phyloP scores from a whole-genome alignment of 2,888 invertebrate species.

The Patella caerulea region DNA sequence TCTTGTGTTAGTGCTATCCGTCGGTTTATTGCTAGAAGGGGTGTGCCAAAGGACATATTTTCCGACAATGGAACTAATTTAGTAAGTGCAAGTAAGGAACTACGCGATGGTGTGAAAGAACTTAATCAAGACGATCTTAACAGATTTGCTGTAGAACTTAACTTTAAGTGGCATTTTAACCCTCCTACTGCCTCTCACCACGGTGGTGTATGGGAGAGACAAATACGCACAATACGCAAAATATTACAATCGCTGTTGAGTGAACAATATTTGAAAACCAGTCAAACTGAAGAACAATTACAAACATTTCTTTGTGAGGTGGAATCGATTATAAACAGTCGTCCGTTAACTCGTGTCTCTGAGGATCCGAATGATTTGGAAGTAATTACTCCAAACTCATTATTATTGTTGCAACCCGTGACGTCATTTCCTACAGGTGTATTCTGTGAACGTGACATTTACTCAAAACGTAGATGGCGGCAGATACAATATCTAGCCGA shows the following conservation, averaged over 20 bases:
- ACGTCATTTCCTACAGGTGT: slow-evolving; percentile 12
- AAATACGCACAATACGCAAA: background rate
- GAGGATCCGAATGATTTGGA: slow-evolving; percentile 28
- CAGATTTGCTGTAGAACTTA: background rate
- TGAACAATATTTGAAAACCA: background rate
- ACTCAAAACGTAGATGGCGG: slow-evolving; percentile 19
- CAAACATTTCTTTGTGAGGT: slow-evolving; percentile 37
- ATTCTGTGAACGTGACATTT: slow-evolving; percentile 17
- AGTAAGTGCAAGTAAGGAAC: slow-evolving; percentile 12
- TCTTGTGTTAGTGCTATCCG: background rate
- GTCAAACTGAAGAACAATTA: slow-evolving; percentile 29
- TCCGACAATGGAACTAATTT: slow-evolving; percentile 13
- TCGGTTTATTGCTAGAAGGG: background rate
- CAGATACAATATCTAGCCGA: slow-evolving; percentile 16
- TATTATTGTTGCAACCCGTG: slow-evolving; percentile 20
- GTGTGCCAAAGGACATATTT: slow-evolving; percentile 5
- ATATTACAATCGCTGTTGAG: background rate
- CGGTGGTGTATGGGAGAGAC: slow-evolving; percentile 17
- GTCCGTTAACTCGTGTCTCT: slow-evolving; percentile 33
- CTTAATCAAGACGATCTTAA: background rate
- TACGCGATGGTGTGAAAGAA: slow-evolving; percentile 8
- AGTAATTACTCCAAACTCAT: slow-evolving; percentile 34
- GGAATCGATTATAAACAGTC: slow-evolving; percentile 34
- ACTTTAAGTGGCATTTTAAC: slow-evolving; percentile 12
- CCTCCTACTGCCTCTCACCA: slow-evolving; percentile 17